These are phyloP conservation scores for Plumapathes pennacea DNA, from an alignment of 92 coral and sea anemone genomes.

Conservation along the genomic window DNA sequence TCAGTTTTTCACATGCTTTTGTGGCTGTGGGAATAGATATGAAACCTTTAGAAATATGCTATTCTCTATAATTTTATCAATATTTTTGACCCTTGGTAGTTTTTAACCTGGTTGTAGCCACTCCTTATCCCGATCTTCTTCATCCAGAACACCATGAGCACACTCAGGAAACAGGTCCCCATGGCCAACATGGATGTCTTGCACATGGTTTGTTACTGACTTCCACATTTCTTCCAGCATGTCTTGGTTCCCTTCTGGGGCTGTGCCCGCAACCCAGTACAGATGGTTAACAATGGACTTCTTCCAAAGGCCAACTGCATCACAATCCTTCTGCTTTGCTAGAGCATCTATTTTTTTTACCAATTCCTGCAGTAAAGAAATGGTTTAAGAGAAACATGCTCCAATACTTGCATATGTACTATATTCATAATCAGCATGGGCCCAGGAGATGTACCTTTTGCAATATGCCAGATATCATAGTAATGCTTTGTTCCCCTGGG, in stretches of 20 bases:
- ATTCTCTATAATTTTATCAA: too few relatives aligned
- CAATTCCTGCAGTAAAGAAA: background rate
- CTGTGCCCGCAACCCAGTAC: conserved; percentile 8
- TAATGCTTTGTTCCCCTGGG: too few relatives aligned
- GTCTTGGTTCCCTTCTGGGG: conserved; percentile 8
- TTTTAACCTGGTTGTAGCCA: conserved; percentile 21
- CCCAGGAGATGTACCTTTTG: too few relatives aligned
- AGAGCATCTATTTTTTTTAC: conserved; percentile 12
- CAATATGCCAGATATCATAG: too few relatives aligned
- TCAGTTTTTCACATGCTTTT: conserved; percentile 16
- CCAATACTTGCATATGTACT: too few relatives aligned
- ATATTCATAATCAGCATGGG: too few relatives aligned
- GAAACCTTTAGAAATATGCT: too few relatives aligned
- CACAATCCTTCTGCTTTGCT: conserved; percentile 18
- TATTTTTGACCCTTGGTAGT: too few relatives aligned
- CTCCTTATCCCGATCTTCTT: conserved; percentile 4
- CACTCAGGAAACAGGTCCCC: conserved; percentile 7
- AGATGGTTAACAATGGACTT: conserved; percentile 7
- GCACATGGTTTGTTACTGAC: conserved; percentile 5
- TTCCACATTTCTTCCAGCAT: conserved; percentile 19
- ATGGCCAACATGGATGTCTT: conserved; percentile 8
- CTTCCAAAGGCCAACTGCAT: conserved; percentile 13
- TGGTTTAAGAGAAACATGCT: background rate
- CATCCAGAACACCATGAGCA: conserved; percentile 10
- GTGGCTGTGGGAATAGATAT: too few relatives aligned